Conservation (phyloP, 2,888 invertebrate genomes). For the Incurvaria masculella region DNA sequence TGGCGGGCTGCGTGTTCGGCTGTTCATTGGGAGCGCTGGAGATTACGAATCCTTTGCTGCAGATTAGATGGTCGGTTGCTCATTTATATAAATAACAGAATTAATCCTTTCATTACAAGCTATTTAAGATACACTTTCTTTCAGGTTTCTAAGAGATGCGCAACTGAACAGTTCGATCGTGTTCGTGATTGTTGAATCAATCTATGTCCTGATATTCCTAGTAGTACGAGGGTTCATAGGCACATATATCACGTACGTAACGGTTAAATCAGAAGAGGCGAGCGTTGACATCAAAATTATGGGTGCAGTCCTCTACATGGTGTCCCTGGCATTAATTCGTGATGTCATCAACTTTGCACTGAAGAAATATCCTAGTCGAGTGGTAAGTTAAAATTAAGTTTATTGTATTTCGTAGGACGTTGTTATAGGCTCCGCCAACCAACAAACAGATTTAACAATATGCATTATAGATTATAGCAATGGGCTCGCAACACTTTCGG, state of each 20-base stretch:
- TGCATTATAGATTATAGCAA: too few relatives aligned
- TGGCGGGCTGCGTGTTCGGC: slow-evolving; percentile 49
- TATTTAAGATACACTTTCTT: slow-evolving; percentile 6
- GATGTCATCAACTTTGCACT: slow-evolving; percentile 25
- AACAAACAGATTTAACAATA: too few relatives aligned
- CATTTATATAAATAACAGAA: neutral
- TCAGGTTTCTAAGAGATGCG: slow-evolving; percentile 48
- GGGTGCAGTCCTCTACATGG: slow-evolving; percentile 33
- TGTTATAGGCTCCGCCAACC: too few relatives aligned
- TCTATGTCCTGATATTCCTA: slow-evolving; percentile 49
- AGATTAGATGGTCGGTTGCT: slow-evolving; percentile 54
- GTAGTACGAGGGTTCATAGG: slow-evolving; percentile 50
- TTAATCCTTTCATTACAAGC: neutral
- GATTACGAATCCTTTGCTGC: slow-evolving; percentile 60
- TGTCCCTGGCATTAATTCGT: slow-evolving; percentile 43
- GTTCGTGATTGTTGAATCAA: slow-evolving; percentile 43
- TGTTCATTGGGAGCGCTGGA: slow-evolving; percentile 58
- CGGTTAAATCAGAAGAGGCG: slow-evolving; percentile 37
- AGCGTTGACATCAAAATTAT: slow-evolving; percentile 38
- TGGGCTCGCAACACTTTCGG: too few relatives aligned
- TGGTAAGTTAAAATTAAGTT: too few relatives aligned
- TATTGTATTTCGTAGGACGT: too few relatives aligned
- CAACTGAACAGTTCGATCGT: slow-evolving; percentile 43
- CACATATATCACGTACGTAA: slow-evolving; percentile 39
- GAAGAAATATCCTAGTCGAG: neutral